Conservation (phyloP, 2,113 vertebrate genomes). For the Naja naja region DNA sequence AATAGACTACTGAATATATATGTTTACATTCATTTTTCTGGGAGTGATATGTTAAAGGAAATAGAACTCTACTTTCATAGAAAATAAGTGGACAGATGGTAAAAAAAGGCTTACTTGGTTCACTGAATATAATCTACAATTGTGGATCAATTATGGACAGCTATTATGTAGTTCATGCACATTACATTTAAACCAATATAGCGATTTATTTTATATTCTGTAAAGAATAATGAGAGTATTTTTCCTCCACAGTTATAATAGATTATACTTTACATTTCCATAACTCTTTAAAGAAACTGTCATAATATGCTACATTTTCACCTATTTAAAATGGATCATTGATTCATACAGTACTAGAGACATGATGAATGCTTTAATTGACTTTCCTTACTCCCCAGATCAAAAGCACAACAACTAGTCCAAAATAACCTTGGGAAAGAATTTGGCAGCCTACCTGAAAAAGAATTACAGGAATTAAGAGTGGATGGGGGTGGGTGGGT, state of each 20-base stretch:
- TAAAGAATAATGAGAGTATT: background rate
- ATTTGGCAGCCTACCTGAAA: accelerated
- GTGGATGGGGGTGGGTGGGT: background rate
- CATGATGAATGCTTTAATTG: background rate
- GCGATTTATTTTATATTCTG: constrained; percentile 29
- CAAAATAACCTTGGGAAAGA: background rate
- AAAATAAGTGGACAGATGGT: background rate
- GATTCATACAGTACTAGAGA: background rate
- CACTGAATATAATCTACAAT: background rate
- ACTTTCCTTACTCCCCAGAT: constrained; percentile 1
- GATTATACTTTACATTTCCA: constrained; percentile 6
- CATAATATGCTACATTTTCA: constrained; percentile 10
- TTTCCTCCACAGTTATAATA: background rate
- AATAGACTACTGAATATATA: background rate
- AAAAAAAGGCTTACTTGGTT: background rate
- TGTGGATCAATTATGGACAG: background rate
- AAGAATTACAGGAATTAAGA: background rate
- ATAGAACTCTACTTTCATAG: background rate
- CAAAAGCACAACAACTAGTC: background rate
- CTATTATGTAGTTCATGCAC: constrained; percentile 11
- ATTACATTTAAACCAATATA: constrained; percentile 1
- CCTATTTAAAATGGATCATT: constrained; percentile 22
- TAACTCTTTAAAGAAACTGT: constrained; percentile 18
- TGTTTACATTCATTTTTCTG: background rate
- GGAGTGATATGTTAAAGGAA: background rate